Evolutionary conservation across 1,140 invertebrate genomes (phyloP).

Genomic region (Holotrichia oblita): DNA sequence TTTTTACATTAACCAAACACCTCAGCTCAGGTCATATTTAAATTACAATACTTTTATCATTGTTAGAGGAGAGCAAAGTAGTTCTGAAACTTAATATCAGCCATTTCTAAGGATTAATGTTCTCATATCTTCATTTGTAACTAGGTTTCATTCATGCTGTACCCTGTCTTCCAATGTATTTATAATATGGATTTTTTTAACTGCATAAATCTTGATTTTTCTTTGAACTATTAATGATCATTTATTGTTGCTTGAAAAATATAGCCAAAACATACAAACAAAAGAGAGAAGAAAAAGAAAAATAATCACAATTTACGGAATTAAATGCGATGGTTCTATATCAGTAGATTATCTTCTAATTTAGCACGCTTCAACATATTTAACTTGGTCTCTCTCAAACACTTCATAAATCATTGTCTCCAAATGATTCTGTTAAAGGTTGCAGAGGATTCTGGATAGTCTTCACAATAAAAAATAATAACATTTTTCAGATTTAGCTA

Average conservation of each 20-base stretch:
- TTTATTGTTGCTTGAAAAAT: conserved; percentile 86
- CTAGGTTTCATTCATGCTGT: conserved; percentile 80
- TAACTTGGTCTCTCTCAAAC: conserved; percentile 98
- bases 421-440: conserved; percentile 94
- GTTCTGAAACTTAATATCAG: conserved; percentile 95
- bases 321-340: no score
- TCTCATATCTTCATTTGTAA: conserved; percentile 88
- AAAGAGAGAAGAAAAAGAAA: no score
- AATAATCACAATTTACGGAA: conserved; percentile 81
- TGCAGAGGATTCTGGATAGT: conserved; percentile 92
- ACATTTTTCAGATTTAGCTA: background rate
- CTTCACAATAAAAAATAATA: conserved; percentile 78
- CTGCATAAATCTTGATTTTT: conserved; percentile 84
- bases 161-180: conserved; percentile 86
- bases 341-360: conserved; percentile 65
- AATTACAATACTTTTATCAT: no score
- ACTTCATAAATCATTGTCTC: conserved; percentile 97
- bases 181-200: conserved; percentile 98
- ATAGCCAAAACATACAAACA: conserved; percentile 93
- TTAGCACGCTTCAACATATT: conserved; percentile 91
- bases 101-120: conserved; percentile 79
- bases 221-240: conserved; percentile 67
- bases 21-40: no score
- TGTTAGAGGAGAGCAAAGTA: conserved; percentile 65
- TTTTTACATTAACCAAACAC: no score